Conservation (phyloP, 2,888 invertebrate species). For the Polyommatus iphigenia region DNA sequence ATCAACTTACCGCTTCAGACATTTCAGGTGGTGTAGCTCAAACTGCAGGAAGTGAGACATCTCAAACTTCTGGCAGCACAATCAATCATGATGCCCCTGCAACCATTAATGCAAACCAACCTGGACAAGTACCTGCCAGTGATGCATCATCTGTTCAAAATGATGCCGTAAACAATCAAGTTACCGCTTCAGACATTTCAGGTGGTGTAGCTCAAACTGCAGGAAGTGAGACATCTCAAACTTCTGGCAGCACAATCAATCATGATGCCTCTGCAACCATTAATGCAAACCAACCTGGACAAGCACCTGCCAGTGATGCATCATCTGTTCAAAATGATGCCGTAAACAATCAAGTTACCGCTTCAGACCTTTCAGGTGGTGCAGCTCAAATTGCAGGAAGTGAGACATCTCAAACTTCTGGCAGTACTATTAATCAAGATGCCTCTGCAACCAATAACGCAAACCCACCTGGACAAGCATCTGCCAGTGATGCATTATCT, state of each 20-base stretch:
- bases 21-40: neutral
- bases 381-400: neutral
- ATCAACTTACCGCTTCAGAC: neutral
- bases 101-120: neutral
- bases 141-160: neutral
- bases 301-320: neutral
- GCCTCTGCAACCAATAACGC: neutral
- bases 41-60: neutral
- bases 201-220: neutral
- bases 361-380: too few relatives aligned
- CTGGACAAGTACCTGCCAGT: neutral
- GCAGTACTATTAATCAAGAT: neutral
- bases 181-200: neutral
- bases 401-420: neutral
- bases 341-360: neutral
- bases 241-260: neutral
- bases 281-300: neutral
- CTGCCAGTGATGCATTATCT: neutral
- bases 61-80: neutral
- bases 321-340: neutral
- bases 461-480: neutral
- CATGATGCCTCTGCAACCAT: neutral
- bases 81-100: neutral
- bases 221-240: neutral
- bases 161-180: neutral